Evolutionary conservation across 1,140 invertebrate species (phyloP).

Genomic region (Papilio helenus): DNA sequence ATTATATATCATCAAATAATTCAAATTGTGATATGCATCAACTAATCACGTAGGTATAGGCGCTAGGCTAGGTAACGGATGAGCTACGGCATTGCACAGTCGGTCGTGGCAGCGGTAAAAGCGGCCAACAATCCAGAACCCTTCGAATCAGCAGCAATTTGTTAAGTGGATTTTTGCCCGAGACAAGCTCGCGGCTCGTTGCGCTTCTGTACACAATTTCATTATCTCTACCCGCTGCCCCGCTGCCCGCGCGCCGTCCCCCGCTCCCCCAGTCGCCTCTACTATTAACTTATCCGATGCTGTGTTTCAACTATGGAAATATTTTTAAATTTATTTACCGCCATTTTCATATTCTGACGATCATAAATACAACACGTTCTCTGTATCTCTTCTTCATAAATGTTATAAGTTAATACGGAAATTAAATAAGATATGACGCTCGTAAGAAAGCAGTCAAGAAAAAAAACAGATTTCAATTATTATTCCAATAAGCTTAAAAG

Average conservation of each 20-base stretch:
- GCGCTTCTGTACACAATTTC: constrained; percentile 82
- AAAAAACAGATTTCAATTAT: not conserved
- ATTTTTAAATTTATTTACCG: constrained; percentile 58
- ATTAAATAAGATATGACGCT: not conserved
- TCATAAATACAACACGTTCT: not conserved
- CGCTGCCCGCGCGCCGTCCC: constrained; percentile 51
- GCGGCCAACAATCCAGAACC: constrained; percentile 80
- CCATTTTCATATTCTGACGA: constrained; percentile 18
- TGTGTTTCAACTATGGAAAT: constrained; percentile 68
- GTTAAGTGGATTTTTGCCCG: constrained; percentile 83
- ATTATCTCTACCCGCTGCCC: constrained; percentile 77
- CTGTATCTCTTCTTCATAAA: not conserved
- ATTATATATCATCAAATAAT: not conserved
- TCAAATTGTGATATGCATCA: not conserved
- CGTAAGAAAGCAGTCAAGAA: not conserved
- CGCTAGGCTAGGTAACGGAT: not conserved
- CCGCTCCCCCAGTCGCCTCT: constrained; percentile 47
- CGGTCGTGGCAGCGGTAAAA: constrained; percentile 65
- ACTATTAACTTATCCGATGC: constrained; percentile 79
- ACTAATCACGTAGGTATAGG: not conserved
- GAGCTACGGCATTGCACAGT: not conserved
- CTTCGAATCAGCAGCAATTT: constrained; percentile 83
- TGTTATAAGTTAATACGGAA: not conserved
- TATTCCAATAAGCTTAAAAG: not conserved
- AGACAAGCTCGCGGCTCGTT: constrained; percentile 81